These are phyloP conservation scores for Rhinophrynus dorsalis DNA, from an alignment of 2,797 vertebrate species.

Conservation along the genomic window DNA sequence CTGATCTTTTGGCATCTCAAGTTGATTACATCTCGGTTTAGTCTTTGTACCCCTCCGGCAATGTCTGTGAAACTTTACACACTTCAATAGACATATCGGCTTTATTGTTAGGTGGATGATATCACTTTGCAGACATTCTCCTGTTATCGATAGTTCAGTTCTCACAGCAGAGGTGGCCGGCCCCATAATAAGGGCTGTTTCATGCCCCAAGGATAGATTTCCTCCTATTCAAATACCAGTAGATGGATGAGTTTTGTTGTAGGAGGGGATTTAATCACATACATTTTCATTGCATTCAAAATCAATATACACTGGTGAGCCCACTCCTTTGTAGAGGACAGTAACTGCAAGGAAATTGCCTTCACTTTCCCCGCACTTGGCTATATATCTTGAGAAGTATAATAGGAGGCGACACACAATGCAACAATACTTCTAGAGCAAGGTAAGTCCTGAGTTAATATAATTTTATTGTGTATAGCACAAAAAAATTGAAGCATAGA, in stretches of 20 bases:
- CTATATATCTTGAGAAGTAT: neutral
- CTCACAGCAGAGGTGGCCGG: neutral
- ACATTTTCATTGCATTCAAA: neutral
- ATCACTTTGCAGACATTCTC: neutral
- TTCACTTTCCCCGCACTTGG: neutral
- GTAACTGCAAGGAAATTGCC: neutral
- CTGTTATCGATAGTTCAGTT: neutral
- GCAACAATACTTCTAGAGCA: neutral
- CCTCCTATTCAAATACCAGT: neutral
- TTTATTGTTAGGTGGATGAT: neutral
- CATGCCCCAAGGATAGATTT: neutral
- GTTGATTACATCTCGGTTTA: too few relatives aligned
- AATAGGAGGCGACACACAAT: neutral
- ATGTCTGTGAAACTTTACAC: neutral
- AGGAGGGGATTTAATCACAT: neutral
- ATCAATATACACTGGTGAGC: neutral
- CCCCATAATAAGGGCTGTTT: neutral
- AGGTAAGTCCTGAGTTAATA: neutral
- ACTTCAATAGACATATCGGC: neutral
- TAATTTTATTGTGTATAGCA: neutral
- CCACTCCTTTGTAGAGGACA: neutral
- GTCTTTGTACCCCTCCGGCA: too few relatives aligned
- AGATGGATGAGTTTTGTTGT: neutral
- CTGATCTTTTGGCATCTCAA: too few relatives aligned
- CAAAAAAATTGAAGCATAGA: neutral